Conservation (phyloP, 2,113 vertebrate genomes). For the Mungos mungo region DNA sequence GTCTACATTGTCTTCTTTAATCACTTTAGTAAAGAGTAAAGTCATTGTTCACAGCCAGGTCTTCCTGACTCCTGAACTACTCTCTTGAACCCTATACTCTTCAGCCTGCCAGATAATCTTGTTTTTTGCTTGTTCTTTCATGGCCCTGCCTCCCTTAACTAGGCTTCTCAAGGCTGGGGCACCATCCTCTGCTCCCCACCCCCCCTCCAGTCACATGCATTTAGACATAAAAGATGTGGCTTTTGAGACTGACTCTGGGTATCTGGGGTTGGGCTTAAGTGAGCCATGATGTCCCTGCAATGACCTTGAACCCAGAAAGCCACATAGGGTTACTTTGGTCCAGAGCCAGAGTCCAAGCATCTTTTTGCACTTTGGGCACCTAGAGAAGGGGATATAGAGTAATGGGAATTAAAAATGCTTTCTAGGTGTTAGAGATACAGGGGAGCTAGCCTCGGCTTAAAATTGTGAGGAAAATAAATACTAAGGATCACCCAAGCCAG, state of each 20-base stretch:
- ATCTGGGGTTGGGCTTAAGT: not conserved
- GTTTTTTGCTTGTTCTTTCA: not conserved
- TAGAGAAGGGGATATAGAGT: accelerated
- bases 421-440: not conserved
- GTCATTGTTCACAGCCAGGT: not conserved
- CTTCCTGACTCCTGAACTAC: not conserved
- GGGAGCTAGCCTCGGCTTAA: not conserved
- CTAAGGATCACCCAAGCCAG: not conserved
- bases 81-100: not conserved
- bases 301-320: not conserved
- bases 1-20: too few relatives aligned
- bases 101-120: not conserved
- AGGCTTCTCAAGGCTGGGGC: not conserved
- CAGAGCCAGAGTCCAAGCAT: not conserved
- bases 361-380: not conserved
- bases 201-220: not conserved
- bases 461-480: not conserved
- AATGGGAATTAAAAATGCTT: not conserved
- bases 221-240: not conserved
- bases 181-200: not conserved
- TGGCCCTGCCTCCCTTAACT: not conserved
- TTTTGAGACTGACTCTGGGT: not conserved
- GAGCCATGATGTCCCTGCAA: too few relatives aligned
- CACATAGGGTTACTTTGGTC: not conserved
- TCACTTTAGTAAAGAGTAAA: not conserved